These are phyloP conservation scores for Yponomeuta sedellus DNA, from an alignment of 2,888 invertebrate species.

Conservation along the genomic window DNA sequence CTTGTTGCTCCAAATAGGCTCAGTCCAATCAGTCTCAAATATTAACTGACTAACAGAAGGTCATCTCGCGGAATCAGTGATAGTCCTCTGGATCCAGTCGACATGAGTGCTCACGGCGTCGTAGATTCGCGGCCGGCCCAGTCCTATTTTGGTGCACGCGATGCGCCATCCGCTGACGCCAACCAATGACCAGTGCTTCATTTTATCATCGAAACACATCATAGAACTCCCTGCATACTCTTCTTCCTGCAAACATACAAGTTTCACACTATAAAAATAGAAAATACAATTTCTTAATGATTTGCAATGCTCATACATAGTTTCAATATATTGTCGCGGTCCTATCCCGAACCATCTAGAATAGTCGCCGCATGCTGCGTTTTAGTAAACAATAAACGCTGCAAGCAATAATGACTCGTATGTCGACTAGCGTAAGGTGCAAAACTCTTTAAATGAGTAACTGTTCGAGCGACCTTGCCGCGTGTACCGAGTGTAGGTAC, in stretches of 20 bases:
- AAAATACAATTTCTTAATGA: no score
- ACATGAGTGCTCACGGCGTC: conserved; percentile 89
- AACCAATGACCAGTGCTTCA: conserved; percentile 85
- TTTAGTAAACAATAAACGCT: no score
- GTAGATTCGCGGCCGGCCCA: conserved; percentile 87
- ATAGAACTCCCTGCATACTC: conserved; percentile 92
- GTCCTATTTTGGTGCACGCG: conserved; percentile 86
- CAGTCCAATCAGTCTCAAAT: conserved; percentile 16
- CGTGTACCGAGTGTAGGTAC: no score
- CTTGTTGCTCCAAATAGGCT: neutral
- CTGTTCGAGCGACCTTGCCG: no score
- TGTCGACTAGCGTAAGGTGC: no score
- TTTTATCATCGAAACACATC: conserved; percentile 84
- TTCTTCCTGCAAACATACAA: conserved; percentile 85
- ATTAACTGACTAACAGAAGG: conserved; percentile 12
- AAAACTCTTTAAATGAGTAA: no score
- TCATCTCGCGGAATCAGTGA: conserved; percentile 73
- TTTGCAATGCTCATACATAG: no score
- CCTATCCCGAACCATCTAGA: no score
- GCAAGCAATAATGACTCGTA: no score
- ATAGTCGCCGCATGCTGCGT: no score
- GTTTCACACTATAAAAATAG: no score
- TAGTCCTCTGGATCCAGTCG: conserved; percentile 89
- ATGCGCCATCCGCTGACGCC: conserved; percentile 92
- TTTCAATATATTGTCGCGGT: no score